These are phyloP conservation scores for Agrypnia vestita DNA, from an alignment of 1,140 invertebrate genomes.

Conservation along the genomic window DNA sequence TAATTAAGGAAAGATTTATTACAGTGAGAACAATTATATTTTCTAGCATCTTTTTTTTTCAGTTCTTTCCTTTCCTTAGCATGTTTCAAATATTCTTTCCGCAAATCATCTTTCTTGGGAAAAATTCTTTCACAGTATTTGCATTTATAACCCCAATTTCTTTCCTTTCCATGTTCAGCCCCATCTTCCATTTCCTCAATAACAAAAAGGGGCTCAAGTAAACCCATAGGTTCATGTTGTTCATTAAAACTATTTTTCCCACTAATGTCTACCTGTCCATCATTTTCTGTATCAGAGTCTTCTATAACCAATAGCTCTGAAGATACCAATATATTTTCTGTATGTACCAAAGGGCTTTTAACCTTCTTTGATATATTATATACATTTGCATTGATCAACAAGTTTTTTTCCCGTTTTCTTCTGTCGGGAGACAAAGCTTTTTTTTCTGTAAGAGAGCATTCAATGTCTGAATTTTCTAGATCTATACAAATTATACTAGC, in stretches of 20 bases:
- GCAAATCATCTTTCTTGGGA: constrained; percentile 30
- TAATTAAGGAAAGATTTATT: constrained; percentile 1
- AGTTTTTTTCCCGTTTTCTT: too few species aligned
- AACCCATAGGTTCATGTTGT: constrained; percentile 12
- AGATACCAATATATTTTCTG: too few species aligned
- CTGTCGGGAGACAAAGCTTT: too few species aligned
- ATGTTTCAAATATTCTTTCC: constrained; percentile 39
- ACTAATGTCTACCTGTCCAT: neutral
- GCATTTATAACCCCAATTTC: constrained; percentile 17
- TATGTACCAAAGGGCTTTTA: too few species aligned
- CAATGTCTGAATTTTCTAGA: neutral
- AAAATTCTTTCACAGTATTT: constrained; percentile 25
- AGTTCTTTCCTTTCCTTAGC: constrained; percentile 16
- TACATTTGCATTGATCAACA: too few species aligned
- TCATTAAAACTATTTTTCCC: neutral
- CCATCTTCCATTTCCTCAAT: constrained; percentile 5
- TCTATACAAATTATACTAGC: constrained; percentile 4
- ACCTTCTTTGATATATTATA: too few species aligned
- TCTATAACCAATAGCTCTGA: neutral
- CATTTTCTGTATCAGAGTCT: neutral
- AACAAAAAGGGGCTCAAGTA: constrained; percentile 24
- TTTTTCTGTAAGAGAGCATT: neutral
- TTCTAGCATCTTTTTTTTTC: constrained; percentile 1
- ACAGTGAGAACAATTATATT: constrained; percentile 30
- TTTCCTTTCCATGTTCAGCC: neutral